A percentile compares a stretch with the other conserved stretches of the same genome.
phyloP scores from a whole-genome alignment of 2,113 vertebrate species.

The Coreoperca whiteheadi region DNA sequence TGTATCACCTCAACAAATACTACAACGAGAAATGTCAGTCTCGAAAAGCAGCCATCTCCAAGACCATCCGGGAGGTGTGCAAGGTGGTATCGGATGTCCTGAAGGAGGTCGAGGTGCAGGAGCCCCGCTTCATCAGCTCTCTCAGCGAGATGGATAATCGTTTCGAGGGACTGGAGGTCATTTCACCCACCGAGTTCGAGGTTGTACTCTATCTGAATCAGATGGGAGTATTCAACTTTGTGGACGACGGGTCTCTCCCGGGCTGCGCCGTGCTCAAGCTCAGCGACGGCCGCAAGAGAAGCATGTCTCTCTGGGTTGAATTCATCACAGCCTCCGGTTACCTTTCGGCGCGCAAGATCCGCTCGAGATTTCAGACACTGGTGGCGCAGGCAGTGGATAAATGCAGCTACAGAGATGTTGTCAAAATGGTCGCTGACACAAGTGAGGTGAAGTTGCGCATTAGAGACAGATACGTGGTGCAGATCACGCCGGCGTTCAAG shows the following conservation, averaged over 20 bases:
- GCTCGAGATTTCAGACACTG: constrained; percentile 96
- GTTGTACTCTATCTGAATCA: constrained; percentile 99
- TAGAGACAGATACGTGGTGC: constrained; percentile 95
- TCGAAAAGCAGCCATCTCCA: constrained; percentile 97
- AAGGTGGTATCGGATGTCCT: constrained; percentile 99
- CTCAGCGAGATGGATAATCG: constrained; percentile 99
- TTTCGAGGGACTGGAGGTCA: constrained; percentile 97
- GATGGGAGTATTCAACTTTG: constrained; percentile 99
- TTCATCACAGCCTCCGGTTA: constrained; percentile 99
- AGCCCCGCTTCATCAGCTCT: constrained; percentile 99
- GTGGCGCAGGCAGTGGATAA: constrained; percentile 99
- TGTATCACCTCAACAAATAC: constrained; percentile 99
- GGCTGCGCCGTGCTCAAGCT: constrained; percentile 98
- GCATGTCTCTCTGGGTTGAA: constrained; percentile 99
- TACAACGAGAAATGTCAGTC: constrained; percentile 99
- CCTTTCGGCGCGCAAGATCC: constrained; percentile 98
- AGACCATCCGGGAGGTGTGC: constrained; percentile 99
- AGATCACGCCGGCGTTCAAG: constrained; percentile 98
- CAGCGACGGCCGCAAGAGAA: constrained; percentile 98
- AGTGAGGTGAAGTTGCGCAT: constrained; percentile 98
- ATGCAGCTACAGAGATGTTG: constrained; percentile 97
- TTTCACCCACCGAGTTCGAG: constrained; percentile 97
- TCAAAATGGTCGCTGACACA: constrained; percentile 99
- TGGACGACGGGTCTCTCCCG: constrained; percentile 98
- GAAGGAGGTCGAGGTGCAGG: constrained; percentile 99